Base-by-base conservation (phyloP, 2,888 invertebrate species). In the Agrotis ipsilon region DNA sequence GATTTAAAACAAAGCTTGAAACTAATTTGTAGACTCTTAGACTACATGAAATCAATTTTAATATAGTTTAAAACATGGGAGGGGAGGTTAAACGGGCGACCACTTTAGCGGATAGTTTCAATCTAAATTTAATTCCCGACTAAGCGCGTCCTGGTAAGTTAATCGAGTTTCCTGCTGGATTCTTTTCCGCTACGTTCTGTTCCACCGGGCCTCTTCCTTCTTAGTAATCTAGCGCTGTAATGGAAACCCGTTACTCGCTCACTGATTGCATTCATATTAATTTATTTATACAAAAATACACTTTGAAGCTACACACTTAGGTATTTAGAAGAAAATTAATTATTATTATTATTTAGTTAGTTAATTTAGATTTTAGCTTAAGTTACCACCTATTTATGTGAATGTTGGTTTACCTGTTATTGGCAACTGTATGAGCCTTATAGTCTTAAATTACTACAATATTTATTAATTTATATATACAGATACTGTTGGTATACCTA, bases 61-160 rank as follows among this genome's bases (percentile, higher is more conserved):
- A 72, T 75, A 69, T 72, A 77, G 68, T 75, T 80, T 73, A 60
- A 75, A 79, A 75, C 66, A 68, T 62, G 39, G 61, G 57, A 72
- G 75, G 68, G 27, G 27, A 72, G 77, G 71, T 73, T 83, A 80
- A 77, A 75, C 68, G 68, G 51, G 68, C 58, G 59, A 54, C 75
- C 83, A 86, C 85, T 88, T 86, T 86, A 87, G 87, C 82, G 85
- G 87, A 92, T 90, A 89, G 90, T 89, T 92, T 89, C 89, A 89
- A 92, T 92, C 87, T 91, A 88, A 91, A 92, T 92, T 92, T 91
- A 92, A 92, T 92, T 91, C 88, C 87, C 82, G 74, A 84, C 87
- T 89, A 73, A 82, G 72, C 80, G 73, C 73, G 70, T 74, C 73
- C 61, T 68, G 58, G 75, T 82, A 75, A 86, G 78, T 84, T 84